Percentiles rank a stretch among this genome's conserved stretches.
Conservation (phyloP, 2,797 vertebrate genomes). For the Emydoidea blandingii region DNA sequence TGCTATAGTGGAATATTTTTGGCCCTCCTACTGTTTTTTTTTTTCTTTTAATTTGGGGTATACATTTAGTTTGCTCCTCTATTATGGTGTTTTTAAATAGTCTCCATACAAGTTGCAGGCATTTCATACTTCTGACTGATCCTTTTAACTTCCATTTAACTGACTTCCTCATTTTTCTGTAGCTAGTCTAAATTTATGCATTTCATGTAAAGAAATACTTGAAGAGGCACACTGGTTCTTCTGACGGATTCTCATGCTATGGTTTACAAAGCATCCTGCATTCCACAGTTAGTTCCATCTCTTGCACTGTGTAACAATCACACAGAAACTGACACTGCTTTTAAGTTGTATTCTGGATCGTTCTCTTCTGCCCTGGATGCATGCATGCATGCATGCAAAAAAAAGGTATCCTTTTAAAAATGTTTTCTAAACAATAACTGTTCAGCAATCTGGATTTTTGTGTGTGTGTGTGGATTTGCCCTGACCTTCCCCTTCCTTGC, state of each 20-base stretch:
- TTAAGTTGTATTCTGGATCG: not conserved
- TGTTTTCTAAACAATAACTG: not conserved
- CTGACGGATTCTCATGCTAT: rapidly evolving
- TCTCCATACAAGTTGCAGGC: too few relatives aligned
- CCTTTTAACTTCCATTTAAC: too few relatives aligned
- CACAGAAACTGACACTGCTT: not conserved
- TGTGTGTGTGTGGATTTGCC: too few relatives aligned
- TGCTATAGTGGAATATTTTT: too few relatives aligned
- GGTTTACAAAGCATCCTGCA: not conserved
- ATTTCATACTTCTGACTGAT: too few relatives aligned
- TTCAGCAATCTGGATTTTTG: not conserved
- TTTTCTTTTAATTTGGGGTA: too few relatives aligned
- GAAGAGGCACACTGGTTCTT: not conserved
- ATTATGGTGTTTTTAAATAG: too few relatives aligned
- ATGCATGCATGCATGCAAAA: not conserved
- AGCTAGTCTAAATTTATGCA: too few relatives aligned
- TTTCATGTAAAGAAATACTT: too few relatives aligned
- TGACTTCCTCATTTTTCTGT: too few relatives aligned
- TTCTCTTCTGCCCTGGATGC: not conserved
- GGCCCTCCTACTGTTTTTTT: too few relatives aligned
- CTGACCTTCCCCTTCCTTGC: not conserved
- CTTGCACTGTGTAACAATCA: not conserved
- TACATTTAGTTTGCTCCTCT: too few relatives aligned
- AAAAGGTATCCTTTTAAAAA: not conserved
- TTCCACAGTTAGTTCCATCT: rapidly evolving